Percentiles rank a stretch among this genome's conserved stretches.
Conservation (phyloP, 2,888 invertebrate species). For the Chaetogeoica ovagalla region DNA sequence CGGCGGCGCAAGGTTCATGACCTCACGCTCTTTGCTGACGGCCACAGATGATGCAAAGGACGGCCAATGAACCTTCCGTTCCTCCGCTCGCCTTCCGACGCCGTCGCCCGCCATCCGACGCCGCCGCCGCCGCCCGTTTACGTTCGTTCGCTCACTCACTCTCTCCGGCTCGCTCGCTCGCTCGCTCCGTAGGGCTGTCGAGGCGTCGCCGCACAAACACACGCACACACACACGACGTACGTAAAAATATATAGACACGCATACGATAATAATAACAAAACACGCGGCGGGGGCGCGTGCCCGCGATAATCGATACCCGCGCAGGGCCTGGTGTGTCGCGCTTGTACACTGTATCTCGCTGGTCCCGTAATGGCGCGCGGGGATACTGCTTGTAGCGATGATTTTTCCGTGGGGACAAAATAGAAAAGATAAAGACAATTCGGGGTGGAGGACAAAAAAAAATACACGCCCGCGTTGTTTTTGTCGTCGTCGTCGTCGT, state of each 20-base stretch:
- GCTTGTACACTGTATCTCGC: too few relatives aligned
- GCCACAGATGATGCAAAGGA: constrained; percentile 53
- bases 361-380: too few relatives aligned
- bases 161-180: not conserved
- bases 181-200: not conserved
- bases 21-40: constrained; percentile 52
- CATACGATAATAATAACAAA: constrained; percentile 38
- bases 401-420: not conserved
- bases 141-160: not conserved
- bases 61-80: constrained; percentile 49
- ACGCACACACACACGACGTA: not conserved
- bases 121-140: not conserved
- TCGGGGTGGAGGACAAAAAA: not conserved
- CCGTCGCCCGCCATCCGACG: not conserved
- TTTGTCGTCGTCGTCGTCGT: too few relatives aligned
- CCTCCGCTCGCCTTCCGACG: not conserved
- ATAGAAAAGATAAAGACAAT: not conserved
- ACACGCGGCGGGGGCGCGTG: not conserved
- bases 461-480: not conserved
- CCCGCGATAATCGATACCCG: constrained; percentile 23
- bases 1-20: constrained; percentile 46
- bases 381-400: too few relatives aligned
- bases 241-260: constrained; percentile 7
- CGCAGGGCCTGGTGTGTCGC: too few relatives aligned
- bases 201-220: not conserved